Base-by-base conservation (phyloP, 2,113 vertebrate genomes). In the Microcebus lehilahytsara region DNA sequence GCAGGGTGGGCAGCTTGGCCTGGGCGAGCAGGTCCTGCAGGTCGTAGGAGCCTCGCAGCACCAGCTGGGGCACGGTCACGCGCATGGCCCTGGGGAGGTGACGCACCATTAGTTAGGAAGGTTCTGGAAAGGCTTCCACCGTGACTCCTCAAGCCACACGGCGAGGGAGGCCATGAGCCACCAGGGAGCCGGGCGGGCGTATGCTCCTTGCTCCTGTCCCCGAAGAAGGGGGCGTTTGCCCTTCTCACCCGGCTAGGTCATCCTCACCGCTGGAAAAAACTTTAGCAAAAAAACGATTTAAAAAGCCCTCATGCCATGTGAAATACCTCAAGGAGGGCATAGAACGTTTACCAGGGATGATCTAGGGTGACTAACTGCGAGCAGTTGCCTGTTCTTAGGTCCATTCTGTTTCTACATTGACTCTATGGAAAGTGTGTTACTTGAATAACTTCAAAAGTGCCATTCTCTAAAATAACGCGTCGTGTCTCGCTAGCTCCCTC, bases 31-130 rank as follows among this genome's bases (percentile, higher is more conserved):
- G 96, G 11, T 99, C 98, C 79, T 97, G 99, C 60, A 99, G 95
- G 58, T 99, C 98, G 0, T 93, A 99, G 72, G 97, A 98, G 46
- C 97, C 98, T 49, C 98, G 98, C 89, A 99, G 91, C 74, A 98
- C 98, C 97, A 99, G 98, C 95, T 98, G 99, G 0, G 99, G 99
- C 95, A 99, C 30, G 0, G 98, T 99, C 96, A 99, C 96, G 95
- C 88, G 98, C 93, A 99, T 87, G 86, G 97, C 46, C 89, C 99
- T 99, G 96, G 5, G 25, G 40, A 88, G 25, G 20, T 0, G 30
- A 60, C 2, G 2, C 37, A 16, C 1, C 1, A 17, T 94, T 49
- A 95, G 62, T 94, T 42, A 95, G 67, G 19, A n/a, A 16, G 8
- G 51, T 17, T 1, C 34, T 0, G 2, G 5, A 27, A 23, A 0